Percentiles rank a stretch among this genome's conserved stretches.
Evolutionary conservation across 2,113 vertebrate species (phyloP).

Genomic region (Mandrillus leucophaeus): DNA sequence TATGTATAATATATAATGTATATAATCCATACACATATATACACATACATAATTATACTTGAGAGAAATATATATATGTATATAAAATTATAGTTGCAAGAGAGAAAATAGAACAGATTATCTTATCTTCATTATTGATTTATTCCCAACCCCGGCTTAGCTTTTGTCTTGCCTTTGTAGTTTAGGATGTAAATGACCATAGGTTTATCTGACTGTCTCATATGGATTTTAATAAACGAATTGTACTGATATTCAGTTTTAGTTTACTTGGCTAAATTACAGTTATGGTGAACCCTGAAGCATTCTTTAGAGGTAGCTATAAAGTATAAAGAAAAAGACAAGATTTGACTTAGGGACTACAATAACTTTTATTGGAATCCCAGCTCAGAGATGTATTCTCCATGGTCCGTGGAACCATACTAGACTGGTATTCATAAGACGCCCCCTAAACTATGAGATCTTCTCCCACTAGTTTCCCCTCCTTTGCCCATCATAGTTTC

Average conservation of each 20-base stretch:
- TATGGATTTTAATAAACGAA: constrained; percentile 17
- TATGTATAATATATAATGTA: neutral
- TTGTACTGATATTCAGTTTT: neutral
- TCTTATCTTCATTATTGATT: neutral
- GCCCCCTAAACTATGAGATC: neutral
- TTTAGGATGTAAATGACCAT: neutral
- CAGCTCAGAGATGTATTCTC: neutral
- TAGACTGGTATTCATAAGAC: neutral
- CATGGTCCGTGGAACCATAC: neutral
- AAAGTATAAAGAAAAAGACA: neutral
- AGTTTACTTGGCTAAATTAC: neutral
- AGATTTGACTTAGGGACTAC: neutral
- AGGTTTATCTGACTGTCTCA: neutral
- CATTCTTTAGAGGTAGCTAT: neutral
- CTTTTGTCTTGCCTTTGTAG: neutral
- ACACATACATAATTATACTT: neutral
- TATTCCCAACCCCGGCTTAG: neutral
- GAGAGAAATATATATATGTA: too few species aligned
- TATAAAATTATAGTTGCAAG: constrained; percentile 19
- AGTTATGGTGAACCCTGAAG: neutral
- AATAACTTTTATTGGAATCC: neutral
- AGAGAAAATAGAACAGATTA: neutral
- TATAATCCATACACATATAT: neutral
- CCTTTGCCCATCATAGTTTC: neutral
- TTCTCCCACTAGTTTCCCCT: neutral